These are phyloP conservation scores for Diachasma alloeum DNA, from an alignment of 1,140 invertebrate genomes.

Conservation along the genomic window DNA sequence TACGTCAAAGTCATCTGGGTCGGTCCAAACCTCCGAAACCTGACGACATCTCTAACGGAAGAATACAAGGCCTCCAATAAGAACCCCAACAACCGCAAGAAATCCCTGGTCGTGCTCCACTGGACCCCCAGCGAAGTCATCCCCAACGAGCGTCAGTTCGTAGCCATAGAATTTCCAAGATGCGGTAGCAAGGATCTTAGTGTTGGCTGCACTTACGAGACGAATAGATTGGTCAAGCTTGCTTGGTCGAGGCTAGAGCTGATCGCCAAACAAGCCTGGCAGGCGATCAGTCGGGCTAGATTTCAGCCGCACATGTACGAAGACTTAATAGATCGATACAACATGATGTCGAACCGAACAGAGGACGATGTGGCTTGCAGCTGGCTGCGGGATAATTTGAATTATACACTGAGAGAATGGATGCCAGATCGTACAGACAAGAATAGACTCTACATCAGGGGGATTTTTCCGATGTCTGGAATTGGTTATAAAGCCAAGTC, in stretches of 20 bases:
- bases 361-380: slow-evolving; percentile 72
- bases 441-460: slow-evolving; percentile 72
- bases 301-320: slow-evolving; percentile 68
- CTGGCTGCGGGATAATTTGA: slow-evolving; percentile 70
- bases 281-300: slow-evolving; percentile 68
- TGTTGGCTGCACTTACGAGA: slow-evolving; percentile 70
- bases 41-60: slow-evolving; percentile 60
- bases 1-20: slow-evolving; percentile 73
- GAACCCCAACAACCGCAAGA: slow-evolving; percentile 17
- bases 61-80: slow-evolving; percentile 43
- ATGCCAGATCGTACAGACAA: slow-evolving; percentile 62
- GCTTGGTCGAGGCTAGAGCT: slow-evolving; percentile 69
- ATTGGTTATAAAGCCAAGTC: slow-evolving; percentile 69
- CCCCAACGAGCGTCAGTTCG: slow-evolving; percentile 64
- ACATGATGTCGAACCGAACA: slow-evolving; percentile 32
- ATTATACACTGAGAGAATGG: slow-evolving; percentile 68
- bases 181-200: slow-evolving; percentile 60
- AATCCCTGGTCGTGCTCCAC: slow-evolving; percentile 72
- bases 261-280: slow-evolving; percentile 64
- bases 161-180: slow-evolving; percentile 65
- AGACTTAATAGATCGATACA: slow-evolving; percentile 65
- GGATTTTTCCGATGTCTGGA: slow-evolving; percentile 79
- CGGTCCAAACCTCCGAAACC: slow-evolving; percentile 65
- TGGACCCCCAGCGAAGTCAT: slow-evolving; percentile 75
- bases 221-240: slow-evolving; percentile 73